Base-by-base conservation (phyloP, 2,113 vertebrate species). In the Phyllostomus hastatus region DNA sequence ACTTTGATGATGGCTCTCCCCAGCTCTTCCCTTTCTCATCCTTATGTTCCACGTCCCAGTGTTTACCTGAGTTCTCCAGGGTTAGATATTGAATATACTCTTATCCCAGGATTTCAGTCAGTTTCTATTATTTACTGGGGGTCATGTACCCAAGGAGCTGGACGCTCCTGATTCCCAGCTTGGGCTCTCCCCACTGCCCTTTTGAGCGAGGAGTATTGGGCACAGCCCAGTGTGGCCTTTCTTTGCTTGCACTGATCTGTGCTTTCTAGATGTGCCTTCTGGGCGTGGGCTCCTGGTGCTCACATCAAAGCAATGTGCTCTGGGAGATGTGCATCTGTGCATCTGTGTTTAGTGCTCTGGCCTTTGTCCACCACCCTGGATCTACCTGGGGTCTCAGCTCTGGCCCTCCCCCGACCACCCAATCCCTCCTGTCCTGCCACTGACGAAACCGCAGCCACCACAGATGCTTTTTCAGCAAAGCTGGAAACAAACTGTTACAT, bases 371-470 rank as follows among this genome's bases (percentile, higher is more conserved):
- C 15, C 35, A 48, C 20, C 24, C 20, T 38, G 15, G 12, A 28
- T 70, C 72, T 70, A 43, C 33, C 66, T 67, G 28, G 22, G 59
- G 28, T 59, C 50, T 41, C 19, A 61, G 15, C 50, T 54, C 54
- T 59, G 11, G 10, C 16, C 12, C 2, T 4, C 11, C 12, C 12
- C 0, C 0, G 15, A 10, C 6, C 14, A 31, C 50, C 19, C 14
- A 48, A 24, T 59, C 15, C 17, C 35, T 10, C 7, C 50, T 24
- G 19, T 50, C 52, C 20, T 84, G 43, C 11, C 35, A 43, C 12
- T 24, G 9, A 9, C 28, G n/a, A 70, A 94, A 64, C 2, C 22
- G 43, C 0, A 3, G 7, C 52, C 7, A 2, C 50, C 43, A 31
- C 19, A 92, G 61, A 66, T 61, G 7, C 41, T 75, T 83, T 38